A percentile compares a stretch with the other conserved stretches of the same genome.
Conservation (phyloP, 1,140 invertebrate species). For the Muscidifurax raptorellus region DNA sequence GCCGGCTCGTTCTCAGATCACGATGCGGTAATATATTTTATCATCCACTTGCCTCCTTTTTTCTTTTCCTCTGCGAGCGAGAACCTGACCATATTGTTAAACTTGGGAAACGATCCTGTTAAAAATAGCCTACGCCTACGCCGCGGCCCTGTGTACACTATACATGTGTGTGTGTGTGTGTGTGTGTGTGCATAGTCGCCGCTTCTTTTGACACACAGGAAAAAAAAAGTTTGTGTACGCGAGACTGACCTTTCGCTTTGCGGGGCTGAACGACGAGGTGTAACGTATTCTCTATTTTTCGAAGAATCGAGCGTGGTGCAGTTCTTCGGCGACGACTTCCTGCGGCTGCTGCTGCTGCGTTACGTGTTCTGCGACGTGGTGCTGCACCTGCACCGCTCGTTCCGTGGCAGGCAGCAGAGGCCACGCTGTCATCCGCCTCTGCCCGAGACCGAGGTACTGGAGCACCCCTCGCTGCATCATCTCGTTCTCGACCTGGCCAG, state of each 20-base stretch:
- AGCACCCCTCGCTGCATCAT: conserved; percentile 88
- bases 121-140: no score
- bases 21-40: conserved; percentile 82
- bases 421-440: conserved; percentile 90
- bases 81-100: no score
- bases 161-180: no score
- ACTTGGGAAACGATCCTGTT: no score
- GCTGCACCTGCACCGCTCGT: conserved; percentile 88
- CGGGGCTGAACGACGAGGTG: no score
- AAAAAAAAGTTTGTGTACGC: no score
- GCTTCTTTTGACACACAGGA: no score
- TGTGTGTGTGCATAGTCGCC: no score
- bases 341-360: conserved; percentile 89
- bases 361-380: conserved; percentile 96
- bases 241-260: no score
- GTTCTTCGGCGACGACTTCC: conserved; percentile 96
- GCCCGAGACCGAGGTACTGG: conserved; percentile 92
- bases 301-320: conserved; percentile 89
- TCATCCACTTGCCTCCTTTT: not conserved
- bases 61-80: no score
- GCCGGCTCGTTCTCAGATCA: conserved; percentile 86
- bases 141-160: no score
- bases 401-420: conserved; percentile 87
- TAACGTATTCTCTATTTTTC: no score
- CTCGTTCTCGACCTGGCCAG: conserved; percentile 88